Conservation (phyloP, 2,888 invertebrate species). For the Anticlea derivata region DNA sequence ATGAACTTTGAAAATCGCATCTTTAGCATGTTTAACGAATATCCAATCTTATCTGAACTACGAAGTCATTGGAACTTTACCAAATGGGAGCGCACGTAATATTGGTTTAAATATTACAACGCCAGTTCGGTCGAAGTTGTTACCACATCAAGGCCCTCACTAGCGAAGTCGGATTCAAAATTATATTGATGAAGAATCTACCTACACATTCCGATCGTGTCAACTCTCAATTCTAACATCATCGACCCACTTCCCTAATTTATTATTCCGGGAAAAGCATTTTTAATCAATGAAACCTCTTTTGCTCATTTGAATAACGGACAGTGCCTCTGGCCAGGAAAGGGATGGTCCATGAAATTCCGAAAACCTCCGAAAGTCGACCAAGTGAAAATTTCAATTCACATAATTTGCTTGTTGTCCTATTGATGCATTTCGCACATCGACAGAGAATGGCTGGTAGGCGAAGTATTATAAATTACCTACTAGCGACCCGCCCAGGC, state of each 20-base stretch:
- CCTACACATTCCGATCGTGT: constrained; percentile 28
- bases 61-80: no score
- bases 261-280: constrained; percentile 49
- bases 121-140: no score
- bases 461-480: no score
- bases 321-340: constrained; percentile 29
- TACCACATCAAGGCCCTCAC: constrained; percentile 9
- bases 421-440: no score
- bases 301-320: constrained; percentile 67
- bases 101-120: no score
- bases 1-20: no score
- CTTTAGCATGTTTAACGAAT: no score
- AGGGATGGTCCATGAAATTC: not conserved
- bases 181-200: constrained; percentile 30
- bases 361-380: not conserved
- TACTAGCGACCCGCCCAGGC: no score
- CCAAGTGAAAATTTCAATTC: not conserved
- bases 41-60: no score
- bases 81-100: no score
- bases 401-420: no score
- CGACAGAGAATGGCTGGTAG: no score
- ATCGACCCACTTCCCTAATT: constrained; percentile 35
- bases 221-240: constrained; percentile 30
- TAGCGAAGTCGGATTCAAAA: constrained; percentile 25
- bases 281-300: constrained; percentile 65